phyloP scores from a whole-genome alignment of 2,113 vertebrate genomes.

The Pavo muticus region DNA sequence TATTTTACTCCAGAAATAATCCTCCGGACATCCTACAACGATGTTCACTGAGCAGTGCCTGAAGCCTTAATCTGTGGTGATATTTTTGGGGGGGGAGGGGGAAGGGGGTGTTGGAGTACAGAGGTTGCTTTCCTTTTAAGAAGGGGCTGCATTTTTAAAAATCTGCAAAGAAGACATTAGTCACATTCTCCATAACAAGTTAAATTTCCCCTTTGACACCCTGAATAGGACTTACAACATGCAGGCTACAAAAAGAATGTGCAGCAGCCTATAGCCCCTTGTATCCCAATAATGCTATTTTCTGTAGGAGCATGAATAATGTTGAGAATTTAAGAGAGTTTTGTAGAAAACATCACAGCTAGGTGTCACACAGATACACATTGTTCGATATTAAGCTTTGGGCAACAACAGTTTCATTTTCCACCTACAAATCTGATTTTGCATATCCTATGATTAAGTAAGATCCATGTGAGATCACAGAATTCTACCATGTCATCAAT shows the following conservation, averaged over 20 bases:
- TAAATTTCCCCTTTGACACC: not conserved
- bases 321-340: not conserved
- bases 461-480: not conserved
- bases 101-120: not conserved
- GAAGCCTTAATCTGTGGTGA: not conserved
- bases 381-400: not conserved
- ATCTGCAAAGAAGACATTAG: not conserved
- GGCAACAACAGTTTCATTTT: not conserved
- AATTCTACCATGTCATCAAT: not conserved
- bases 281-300: not conserved
- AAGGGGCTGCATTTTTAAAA: not conserved
- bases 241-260: not conserved
- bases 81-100: rapidly evolving
- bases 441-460: not conserved
- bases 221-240: not conserved
- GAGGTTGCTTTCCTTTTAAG: not conserved
- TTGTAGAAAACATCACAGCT: not conserved
- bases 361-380: not conserved
- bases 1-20: not conserved
- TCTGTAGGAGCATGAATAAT: not conserved
- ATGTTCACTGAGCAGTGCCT: not conserved
- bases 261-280: not conserved
- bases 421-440: not conserved
- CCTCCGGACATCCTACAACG: not conserved
- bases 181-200: not conserved